These are phyloP conservation scores for Drosophila pachea DNA, from an alignment of 1,140 invertebrate genomes.

Conservation along the genomic window DNA sequence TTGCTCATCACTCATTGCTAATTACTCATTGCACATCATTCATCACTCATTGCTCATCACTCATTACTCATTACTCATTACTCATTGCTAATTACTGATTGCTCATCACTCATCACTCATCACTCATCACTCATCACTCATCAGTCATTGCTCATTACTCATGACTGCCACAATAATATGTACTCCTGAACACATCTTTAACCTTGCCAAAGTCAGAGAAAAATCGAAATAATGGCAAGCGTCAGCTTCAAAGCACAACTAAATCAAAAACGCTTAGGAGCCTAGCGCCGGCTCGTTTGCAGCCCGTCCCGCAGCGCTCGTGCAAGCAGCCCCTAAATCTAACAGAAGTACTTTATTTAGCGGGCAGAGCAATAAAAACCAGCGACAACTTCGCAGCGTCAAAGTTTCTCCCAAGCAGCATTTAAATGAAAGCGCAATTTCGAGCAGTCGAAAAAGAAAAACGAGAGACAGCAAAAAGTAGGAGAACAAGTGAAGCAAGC, in stretches of 20 bases:
- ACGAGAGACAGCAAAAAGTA: slow-evolving; percentile 4
- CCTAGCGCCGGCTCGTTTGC: neutral
- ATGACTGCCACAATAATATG: neutral
- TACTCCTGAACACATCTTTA: slow-evolving; percentile 32
- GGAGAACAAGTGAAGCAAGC: neutral
- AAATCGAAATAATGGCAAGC: slow-evolving; percentile 51
- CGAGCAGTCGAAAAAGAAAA: slow-evolving; percentile 16
- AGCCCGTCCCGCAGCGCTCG: too few species aligned
- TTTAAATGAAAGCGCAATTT: slow-evolving; percentile 76
- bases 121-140: too few species aligned
- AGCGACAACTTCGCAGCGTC: slow-evolving; percentile 42
- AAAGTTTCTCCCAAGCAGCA: slow-evolving; percentile 60
- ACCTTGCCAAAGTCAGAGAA: slow-evolving; percentile 30
- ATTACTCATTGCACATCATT: too few species aligned
- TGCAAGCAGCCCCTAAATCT: neutral
- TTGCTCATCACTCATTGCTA: too few species aligned
- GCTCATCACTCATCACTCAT: too few species aligned
- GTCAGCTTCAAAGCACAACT: slow-evolving; percentile 43
- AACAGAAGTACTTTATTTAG: slow-evolving; percentile 12
- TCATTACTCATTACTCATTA: too few species aligned
- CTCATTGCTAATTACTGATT: too few species aligned
- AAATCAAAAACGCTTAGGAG: slow-evolving; percentile 48
- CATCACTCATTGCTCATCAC: too few species aligned
- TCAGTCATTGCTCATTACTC: too few species aligned
- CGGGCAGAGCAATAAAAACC: slow-evolving; percentile 31